Percentiles rank a stretch among this genome's conserved stretches.
These are phyloP conservation scores for Eudorcas thomsonii DNA, from an alignment of 2,113 vertebrate genomes.

Conservation along the genomic window DNA sequence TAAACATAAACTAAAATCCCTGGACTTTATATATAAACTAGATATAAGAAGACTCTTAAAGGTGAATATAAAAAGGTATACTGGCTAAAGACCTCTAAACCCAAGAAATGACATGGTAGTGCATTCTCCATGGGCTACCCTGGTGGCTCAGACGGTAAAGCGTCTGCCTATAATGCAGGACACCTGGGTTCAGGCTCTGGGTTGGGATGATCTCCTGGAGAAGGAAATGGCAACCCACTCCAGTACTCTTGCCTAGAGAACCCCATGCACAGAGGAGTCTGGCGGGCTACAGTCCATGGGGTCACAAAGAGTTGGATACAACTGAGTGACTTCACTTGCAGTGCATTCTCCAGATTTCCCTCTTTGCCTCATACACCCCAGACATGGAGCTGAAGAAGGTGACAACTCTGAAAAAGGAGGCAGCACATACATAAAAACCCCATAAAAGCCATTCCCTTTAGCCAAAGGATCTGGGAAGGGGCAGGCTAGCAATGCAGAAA, in stretches of 20 bases:
- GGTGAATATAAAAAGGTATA: not conserved
- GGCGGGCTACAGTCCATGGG: not conserved
- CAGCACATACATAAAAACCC: not conserved
- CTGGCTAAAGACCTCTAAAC: not conserved
- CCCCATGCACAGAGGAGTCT: not conserved
- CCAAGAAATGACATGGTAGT: not conserved
- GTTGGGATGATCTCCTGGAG: not conserved
- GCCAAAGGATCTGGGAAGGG: not conserved
- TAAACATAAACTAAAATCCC: not conserved
- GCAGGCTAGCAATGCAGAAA: not conserved
- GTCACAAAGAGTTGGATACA: not conserved
- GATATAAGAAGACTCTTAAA: not conserved
- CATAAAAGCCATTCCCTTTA: not conserved
- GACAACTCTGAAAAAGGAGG: not conserved
- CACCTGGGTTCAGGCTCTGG: not conserved
- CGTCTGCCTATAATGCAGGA: not conserved
- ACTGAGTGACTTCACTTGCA: not conserved
- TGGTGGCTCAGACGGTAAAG: not conserved
- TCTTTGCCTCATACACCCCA: not conserved
- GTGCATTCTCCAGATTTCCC: not conserved
- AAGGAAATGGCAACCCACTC: not conserved
- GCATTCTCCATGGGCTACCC: not conserved
- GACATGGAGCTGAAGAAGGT: not conserved
- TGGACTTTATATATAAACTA: not conserved
- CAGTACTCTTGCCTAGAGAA: not conserved